Evolutionary conservation across 35 echinoderm and acorn worm species (phyloP).

Genomic region (Lytechinus variegatus): DNA sequence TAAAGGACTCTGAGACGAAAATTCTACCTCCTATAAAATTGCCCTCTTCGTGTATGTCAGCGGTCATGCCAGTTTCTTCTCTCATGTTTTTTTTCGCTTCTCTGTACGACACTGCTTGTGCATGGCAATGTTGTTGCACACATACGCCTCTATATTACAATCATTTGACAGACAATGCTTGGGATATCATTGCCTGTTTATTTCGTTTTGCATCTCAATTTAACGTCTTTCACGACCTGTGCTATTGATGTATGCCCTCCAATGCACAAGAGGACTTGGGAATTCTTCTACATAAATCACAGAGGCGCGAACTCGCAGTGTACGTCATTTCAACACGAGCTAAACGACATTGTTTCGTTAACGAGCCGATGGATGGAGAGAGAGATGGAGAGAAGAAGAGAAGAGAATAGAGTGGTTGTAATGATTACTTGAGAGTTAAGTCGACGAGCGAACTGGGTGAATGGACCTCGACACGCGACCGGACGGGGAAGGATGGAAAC

Average conservation of each 20-base stretch:
- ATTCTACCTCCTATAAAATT: too few species aligned
- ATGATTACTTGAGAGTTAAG: conserved; percentile 13
- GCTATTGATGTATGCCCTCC: background rate
- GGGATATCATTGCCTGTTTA: background rate
- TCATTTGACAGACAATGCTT: background rate
- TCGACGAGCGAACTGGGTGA: background rate
- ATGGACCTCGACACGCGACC: background rate
- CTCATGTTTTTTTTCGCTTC: too few species aligned
- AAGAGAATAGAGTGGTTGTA: background rate
- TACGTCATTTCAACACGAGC: conserved; percentile 10
- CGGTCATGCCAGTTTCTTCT: too few species aligned
- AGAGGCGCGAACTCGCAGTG: background rate
- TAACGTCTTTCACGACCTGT: background rate
- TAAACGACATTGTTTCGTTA: conserved; percentile 7
- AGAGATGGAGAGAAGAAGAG: background rate
- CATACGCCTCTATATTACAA: background rate
- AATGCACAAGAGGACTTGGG: background rate
- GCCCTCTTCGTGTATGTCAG: too few species aligned
- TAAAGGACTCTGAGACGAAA: too few species aligned
- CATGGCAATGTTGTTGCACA: background rate
- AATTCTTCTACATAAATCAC: background rate
- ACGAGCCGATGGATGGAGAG: background rate
- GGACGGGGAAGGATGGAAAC: background rate
- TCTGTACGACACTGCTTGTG: background rate
- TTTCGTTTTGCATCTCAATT: background rate